phyloP scores from a whole-genome alignment of 2,888 invertebrate species.

The Calliphora vomitoria region DNA sequence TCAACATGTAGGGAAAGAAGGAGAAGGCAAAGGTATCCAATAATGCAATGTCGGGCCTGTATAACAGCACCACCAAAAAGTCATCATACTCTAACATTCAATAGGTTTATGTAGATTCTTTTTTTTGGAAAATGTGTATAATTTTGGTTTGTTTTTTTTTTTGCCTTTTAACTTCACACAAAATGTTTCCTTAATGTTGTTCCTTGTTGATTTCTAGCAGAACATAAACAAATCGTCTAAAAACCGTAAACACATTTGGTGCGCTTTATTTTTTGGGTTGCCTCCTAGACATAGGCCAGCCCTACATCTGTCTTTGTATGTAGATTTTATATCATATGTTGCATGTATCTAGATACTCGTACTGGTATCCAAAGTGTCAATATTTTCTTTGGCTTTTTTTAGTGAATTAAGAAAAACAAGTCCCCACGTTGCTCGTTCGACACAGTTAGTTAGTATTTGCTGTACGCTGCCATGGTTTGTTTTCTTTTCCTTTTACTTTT shows the following conservation, averaged over 20 bases:
- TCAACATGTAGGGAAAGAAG: background rate
- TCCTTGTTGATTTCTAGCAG: background rate
- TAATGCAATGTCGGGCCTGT: background rate
- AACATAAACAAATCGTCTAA: conserved; percentile 33
- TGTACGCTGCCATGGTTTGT: background rate
- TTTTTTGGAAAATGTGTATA: conserved; percentile 26
- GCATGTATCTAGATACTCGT: background rate
- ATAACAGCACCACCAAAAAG: conserved; percentile 7
- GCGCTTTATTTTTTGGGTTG: background rate
- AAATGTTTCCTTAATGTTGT: conserved; percentile 58
- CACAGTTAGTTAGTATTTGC: background rate
- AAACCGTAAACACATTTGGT: background rate
- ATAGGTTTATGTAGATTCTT: background rate
- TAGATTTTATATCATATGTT: background rate
- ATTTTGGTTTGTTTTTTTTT: conserved; percentile 17
- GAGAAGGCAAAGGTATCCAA: background rate
- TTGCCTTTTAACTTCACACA: conserved; percentile 30
- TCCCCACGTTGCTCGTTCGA: conserved; percentile 37
- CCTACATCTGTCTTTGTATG: background rate
- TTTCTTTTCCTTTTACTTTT: background rate
- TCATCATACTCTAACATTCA: conserved; percentile 21
- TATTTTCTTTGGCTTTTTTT: conserved; percentile 32
- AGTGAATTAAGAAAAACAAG: conserved; percentile 23
- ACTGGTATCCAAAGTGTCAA: conserved; percentile 17
- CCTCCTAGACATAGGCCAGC: conserved; percentile 13